Percentiles rank a stretch among this genome's conserved stretches.
These are phyloP conservation scores for Phalacrocorax pelagicus DNA, from an alignment of 2,113 vertebrate genomes.

Conservation along the genomic window DNA sequence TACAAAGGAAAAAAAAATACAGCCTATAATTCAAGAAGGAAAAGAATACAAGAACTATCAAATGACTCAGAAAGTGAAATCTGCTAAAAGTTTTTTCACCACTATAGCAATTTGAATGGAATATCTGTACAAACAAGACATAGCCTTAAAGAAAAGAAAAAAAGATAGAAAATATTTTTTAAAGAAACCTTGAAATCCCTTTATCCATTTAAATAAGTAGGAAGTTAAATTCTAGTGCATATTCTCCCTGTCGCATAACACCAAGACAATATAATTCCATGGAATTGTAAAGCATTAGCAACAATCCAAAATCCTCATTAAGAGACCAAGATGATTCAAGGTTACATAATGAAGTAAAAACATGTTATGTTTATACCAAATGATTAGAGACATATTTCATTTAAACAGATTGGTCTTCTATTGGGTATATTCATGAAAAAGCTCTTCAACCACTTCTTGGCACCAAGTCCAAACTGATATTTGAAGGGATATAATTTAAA, in stretches of 20 bases:
- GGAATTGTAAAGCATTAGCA: slow-evolving; percentile 65
- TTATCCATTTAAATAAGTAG: slow-evolving; percentile 50
- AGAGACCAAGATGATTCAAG: slow-evolving; percentile 75
- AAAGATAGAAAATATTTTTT: neutral
- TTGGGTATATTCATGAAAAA: slow-evolving; percentile 77
- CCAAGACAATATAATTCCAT: slow-evolving; percentile 64
- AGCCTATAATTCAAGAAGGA: slow-evolving; percentile 44
- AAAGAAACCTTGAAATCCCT: slow-evolving; percentile 38
- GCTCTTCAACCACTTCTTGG: slow-evolving; percentile 75
- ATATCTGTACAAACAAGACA: neutral
- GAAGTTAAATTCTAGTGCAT: slow-evolving; percentile 14
- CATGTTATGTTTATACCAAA: slow-evolving; percentile 74
- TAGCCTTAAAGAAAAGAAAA: neutral
- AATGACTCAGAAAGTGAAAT: neutral
- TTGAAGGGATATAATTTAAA: slow-evolving; percentile 83
- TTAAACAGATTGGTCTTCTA: slow-evolving; percentile 81
- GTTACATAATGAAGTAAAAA: slow-evolving; percentile 79
- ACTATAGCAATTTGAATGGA: neutral
- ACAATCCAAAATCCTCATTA: slow-evolving; percentile 73
- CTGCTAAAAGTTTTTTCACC: neutral
- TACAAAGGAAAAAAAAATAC: slow-evolving; percentile 66
- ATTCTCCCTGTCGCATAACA: slow-evolving; percentile 1
- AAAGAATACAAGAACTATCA: neutral
- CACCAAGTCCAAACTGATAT: slow-evolving; percentile 79
- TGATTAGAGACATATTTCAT: slow-evolving; percentile 83